A percentile compares a stretch with the other conserved stretches of the same genome.
These are phyloP conservation scores for Anarrhichthys ocellatus DNA, from an alignment of 2,113 vertebrate species.

Conservation along the genomic window DNA sequence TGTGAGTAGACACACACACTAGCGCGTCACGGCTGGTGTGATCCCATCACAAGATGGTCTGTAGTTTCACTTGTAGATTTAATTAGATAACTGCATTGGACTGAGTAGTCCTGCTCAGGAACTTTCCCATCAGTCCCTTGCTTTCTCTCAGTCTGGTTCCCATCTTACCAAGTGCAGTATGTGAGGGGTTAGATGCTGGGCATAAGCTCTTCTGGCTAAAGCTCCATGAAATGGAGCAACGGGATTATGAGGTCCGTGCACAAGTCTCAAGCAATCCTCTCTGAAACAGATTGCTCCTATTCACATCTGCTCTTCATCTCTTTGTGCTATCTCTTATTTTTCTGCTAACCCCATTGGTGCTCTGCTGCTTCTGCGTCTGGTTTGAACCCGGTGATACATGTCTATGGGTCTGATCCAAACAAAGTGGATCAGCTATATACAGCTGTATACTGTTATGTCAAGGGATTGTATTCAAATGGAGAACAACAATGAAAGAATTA, in stretches of 20 bases:
- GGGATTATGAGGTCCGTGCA: conserved; percentile 84
- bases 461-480: neutral
- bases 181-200: conserved; percentile 64
- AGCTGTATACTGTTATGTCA: neutral
- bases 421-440: too few species aligned
- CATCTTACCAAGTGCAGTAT: conserved; percentile 60
- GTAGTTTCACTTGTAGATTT: neutral
- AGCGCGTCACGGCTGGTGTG: neutral
- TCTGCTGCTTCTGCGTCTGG: too few species aligned
- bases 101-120: conserved; percentile 21
- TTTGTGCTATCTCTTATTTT: conserved; percentile 44
- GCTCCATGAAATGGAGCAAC: conserved; percentile 90
- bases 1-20: too few species aligned
- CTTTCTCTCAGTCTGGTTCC: conserved; percentile 54
- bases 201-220: conserved; percentile 84
- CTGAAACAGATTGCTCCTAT: conserved; percentile 68
- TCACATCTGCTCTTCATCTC: conserved; percentile 58
- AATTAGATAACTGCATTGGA: conserved; percentile 30
- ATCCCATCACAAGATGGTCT: neutral
- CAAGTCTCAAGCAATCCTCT: conserved; percentile 80
- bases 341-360: conserved; percentile 1
- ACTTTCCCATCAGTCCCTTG: conserved; percentile 57
- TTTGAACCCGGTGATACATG: too few species aligned
- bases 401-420: too few species aligned
- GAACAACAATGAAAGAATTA: neutral